Evolutionary conservation across 2,888 invertebrate species (phyloP).

Genomic region (Catocala sponsa): DNA sequence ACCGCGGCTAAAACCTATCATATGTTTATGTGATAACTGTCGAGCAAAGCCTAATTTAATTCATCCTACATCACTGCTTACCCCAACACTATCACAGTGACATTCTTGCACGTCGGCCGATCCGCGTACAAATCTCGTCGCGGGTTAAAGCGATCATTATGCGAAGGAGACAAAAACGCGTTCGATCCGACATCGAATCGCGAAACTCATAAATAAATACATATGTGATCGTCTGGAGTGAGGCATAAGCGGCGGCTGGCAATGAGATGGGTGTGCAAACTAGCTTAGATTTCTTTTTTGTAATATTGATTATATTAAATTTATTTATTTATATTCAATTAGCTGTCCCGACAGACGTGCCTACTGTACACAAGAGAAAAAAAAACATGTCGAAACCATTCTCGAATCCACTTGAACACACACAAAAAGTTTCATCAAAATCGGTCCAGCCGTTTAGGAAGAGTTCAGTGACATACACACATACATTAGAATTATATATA

Average conservation of each 20-base stretch:
- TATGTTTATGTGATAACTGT: no score
- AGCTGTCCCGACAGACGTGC: no score
- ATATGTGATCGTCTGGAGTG: slow-evolving; percentile 61
- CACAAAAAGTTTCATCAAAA: no score
- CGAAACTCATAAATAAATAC: slow-evolving; percentile 82
- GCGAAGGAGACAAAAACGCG: slow-evolving; percentile 77
- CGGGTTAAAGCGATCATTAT: slow-evolving; percentile 63
- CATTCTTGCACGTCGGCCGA: slow-evolving; percentile 55
- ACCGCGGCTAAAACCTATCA: no score
- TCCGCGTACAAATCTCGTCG: slow-evolving; percentile 65
- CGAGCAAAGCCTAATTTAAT: neutral
- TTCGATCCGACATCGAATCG: slow-evolving; percentile 77
- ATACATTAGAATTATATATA: no score
- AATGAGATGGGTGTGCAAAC: neutral
- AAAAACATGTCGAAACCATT: no score
- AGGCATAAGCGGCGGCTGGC: slow-evolving; percentile 20
- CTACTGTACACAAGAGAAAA: no score
- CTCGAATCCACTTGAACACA: no score
- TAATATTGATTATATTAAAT: no score
- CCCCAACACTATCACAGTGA: slow-evolving; percentile 19
- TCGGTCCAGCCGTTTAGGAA: no score
- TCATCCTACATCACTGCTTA: slow-evolving; percentile 1
- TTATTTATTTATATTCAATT: no score
- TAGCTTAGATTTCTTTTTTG: neutral
- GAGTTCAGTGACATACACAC: no score